Base-by-base conservation (phyloP, 1,140 invertebrate genomes). In the Brachionus manjavacas region DNA sequence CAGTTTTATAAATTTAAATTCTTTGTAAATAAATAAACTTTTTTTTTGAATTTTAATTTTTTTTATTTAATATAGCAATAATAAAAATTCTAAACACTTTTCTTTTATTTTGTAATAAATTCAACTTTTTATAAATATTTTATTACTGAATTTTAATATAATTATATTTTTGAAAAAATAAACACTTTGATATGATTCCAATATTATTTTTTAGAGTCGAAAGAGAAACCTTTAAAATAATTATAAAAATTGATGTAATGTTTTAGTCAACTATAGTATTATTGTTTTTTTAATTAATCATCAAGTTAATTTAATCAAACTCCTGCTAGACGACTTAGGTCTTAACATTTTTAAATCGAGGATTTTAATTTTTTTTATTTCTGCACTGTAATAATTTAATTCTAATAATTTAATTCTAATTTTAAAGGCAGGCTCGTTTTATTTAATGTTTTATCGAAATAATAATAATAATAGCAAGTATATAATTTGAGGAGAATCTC, bases 161-260 rank as follows among this genome's bases (percentile, higher is more conserved):
- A 60, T 60, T 60, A 60, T 60, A 12, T 46, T 55, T 55, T 60
- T 60, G 52, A 60, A 60, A 60, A 60, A 60, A 60, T 25, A 60
- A 60, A 60, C 52, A 60, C 52, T 60, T 60, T 60, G 52, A 60
- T 60, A 60, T 60, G 52, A 60, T 60, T 60, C 52, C 52, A 60
- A 60, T 60, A 25, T 60, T 60, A 23, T 60, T 60, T 60, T 60
- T 60, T 23, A 60, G 16, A 60, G 52, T 60, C 52, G 20, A 60
- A 60, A 60, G n/a, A 60, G 52, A 60, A 60, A 20, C 52, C 52
- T 25, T 60, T 60, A 20, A 60, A 55, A 20, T 7, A 8, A 20
- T 20, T 60, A 16, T 60, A 16, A 9, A 60, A 20, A 20, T 60
- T 60, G 52, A 60, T 60, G 52, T 60, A 60, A 60, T 60, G 20